Base-by-base conservation (phyloP, 2,888 invertebrate species). In the Acrobasis repandana region DNA sequence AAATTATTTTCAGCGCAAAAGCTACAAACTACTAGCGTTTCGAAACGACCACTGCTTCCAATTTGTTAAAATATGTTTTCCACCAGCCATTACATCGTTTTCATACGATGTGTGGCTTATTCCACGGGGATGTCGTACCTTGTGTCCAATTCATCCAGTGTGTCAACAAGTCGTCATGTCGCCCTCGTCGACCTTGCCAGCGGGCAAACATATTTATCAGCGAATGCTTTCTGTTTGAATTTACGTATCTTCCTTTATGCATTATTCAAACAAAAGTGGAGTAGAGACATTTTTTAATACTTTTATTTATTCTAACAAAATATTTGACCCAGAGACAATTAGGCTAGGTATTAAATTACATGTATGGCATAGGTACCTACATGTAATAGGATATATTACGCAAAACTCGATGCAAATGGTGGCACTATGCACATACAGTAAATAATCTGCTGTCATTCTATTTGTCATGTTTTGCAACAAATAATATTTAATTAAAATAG, bases 171-270 rank as follows among this genome's bases (percentile, higher is more conserved):
- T 64, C 61, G 65, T 65, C 63, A 58, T 61, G 62, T 71, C 67
- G 71, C 71, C 70, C 63, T 63, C 57, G 51, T 36, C 63, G 70
- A 73, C 75, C 74, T 75, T 74, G 71, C 59, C 34, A 33, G 62
- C 56, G 58, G 47, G 54, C 61, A 70, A 71, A 74, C 67, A 75
- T 69, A 62, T 70, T 75, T 75, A 76, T 71, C 71, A 71, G 68
- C 49, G 63, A 63, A 63, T 63, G 60, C 61, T 65, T 68, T 68
- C 66, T 62, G 60, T 15, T 43, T 14, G 14, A 43, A 43, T 43
- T 36, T 14, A 43, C 43, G n/a, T 43, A 10, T 38, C 38, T 43
- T 43, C 43, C 43, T 43, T 43, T 43, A 14, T 43, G 43, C 38
- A 14, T 38, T 43, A 43, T 43, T 43, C 43, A 14, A n/a, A 14